These are phyloP conservation scores for Leptoclinus maculatus DNA, from an alignment of 2,797 vertebrate species.

Conservation along the genomic window DNA sequence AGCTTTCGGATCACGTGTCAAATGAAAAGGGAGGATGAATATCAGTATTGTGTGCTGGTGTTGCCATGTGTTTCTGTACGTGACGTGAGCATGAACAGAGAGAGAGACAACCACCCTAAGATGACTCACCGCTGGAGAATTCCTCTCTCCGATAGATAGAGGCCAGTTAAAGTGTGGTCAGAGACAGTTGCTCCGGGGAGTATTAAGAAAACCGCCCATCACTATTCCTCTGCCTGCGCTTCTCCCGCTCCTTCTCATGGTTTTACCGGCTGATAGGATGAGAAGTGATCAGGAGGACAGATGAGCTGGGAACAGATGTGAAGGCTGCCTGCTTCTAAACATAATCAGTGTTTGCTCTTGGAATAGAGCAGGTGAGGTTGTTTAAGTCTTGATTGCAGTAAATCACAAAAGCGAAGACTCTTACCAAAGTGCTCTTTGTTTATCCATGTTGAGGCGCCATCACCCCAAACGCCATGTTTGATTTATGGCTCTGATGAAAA, in stretches of 20 bases:
- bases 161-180: conserved; percentile 55
- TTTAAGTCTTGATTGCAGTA: not conserved
- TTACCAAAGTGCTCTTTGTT: conserved; percentile 51
- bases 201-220: conserved; percentile 51
- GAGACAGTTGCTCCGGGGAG: conserved; percentile 41
- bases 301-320: conserved; percentile 29
- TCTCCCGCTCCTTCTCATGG: conserved; percentile 13
- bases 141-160: conserved; percentile 53
- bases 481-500: conserved; percentile 67
- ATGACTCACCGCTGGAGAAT: conserved; percentile 68
- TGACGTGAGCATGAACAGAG: conserved; percentile 26
- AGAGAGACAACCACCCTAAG: conserved; percentile 60
- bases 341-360: conserved; percentile 23
- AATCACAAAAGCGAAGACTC: conserved; percentile 7
- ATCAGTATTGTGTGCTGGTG: conserved; percentile 4
- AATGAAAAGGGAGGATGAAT: not conserved
- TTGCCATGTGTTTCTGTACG: conserved; percentile 27
- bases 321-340: conserved; percentile 16
- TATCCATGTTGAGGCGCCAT: conserved; percentile 29
- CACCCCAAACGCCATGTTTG: conserved; percentile 52
- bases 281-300: conserved; percentile 34
- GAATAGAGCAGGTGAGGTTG: conserved; percentile 20
- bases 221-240: conserved; percentile 4
- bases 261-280: conserved; percentile 39
- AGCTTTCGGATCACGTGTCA: not conserved